phyloP scores from a whole-genome alignment of 2,113 vertebrate genomes.

The Climacteris rufus region DNA sequence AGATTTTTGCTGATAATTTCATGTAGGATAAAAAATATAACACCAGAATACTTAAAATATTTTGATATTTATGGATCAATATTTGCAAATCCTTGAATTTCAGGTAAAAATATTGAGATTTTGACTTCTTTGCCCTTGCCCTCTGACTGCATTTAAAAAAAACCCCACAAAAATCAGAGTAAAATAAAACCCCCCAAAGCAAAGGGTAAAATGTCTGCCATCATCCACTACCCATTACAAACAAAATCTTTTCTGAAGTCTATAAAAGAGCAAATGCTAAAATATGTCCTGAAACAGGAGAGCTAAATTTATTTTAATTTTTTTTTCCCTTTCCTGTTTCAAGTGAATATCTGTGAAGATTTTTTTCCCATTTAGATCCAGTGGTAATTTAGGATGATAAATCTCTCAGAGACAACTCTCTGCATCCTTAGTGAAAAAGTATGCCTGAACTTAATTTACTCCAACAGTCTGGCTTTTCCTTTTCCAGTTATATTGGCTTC shows the following conservation, averaged over 20 bases:
- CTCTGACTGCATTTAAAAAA: background rate
- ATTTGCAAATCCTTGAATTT: background rate
- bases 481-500: background rate
- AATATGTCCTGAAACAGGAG: background rate
- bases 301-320: background rate
- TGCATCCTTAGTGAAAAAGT: conserved; percentile 8
- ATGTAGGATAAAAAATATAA: background rate
- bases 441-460: conserved; percentile 35
- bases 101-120: background rate
- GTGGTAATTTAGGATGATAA: conserved; percentile 27
- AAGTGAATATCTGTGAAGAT: background rate
- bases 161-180: background rate
- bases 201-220: background rate
- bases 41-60: background rate
- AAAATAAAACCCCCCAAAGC: background rate
- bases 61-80: background rate
- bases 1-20: background rate
- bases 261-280: background rate
- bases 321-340: background rate
- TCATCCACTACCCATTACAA: background rate
- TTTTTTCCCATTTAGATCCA: conserved; percentile 15
- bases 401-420: conserved; percentile 4
- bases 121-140: background rate
- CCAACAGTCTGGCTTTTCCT: background rate
- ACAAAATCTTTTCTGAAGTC: background rate